Evolutionary conservation across 2,797 vertebrate genomes (phyloP), one percentile per base, ranked within the genome.

Genomic region (Danio tinwini): DNA sequence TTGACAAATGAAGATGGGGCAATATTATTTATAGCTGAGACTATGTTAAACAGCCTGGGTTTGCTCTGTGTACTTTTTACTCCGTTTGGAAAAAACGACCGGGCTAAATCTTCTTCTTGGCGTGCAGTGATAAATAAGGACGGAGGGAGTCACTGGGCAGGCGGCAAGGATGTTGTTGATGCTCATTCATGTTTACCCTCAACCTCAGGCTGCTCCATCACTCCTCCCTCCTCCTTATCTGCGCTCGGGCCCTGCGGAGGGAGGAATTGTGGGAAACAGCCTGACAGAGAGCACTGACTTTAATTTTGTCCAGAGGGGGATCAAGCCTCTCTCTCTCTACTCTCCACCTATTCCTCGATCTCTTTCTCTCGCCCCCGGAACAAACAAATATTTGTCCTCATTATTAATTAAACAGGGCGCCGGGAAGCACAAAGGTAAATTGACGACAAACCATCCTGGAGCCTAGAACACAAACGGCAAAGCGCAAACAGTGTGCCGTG

Each of bases 321-420:
- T 86, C 81, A 79, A 82, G 74, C 74, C 50, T 78, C 81, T 81
- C 79, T 83, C 29, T 29, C 39, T 73, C 58, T 74, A 37, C 56
- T 86, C 59, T 76, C 58, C 47, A 59, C 58, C 62, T 78, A 71
- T 77, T 63, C 11, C 55, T 79, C 50, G 14, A 74, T 72, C 73
- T 64, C 64, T 59, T 62, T 74, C 52, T 88, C 90, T 91, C 83
- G 88, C 88, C 90, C 92, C 89, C 85, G 87, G 92, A 94, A 94
- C 92, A 94, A 93, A 94, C 92, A 93, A 94, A 96, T 96, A 96
- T 96, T 96, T 95, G 94, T 96, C 94, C 95, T 97, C 95, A 97
- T 97, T 95, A 97, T 89, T 97, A 97, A 97, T 98, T 97, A 96
- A 98, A 93, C 90, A 93, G 88, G 75, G 85, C 70, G 84, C 86